Base-by-base conservation (phyloP, 37 sponge, comb jelly and placozoan genomes). In the Hexactinellida sp. region DNA sequence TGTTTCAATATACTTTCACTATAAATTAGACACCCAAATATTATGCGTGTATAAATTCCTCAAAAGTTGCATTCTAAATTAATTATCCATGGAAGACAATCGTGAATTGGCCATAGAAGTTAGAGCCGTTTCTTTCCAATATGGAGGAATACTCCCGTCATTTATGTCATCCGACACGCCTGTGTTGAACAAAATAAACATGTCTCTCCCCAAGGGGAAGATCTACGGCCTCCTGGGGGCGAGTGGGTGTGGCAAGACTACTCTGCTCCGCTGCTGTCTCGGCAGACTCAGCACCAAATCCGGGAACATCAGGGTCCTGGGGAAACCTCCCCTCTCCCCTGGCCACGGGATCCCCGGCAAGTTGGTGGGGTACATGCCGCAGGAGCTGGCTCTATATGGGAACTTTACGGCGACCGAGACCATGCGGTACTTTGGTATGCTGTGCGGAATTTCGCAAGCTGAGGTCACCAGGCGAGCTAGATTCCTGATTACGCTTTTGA, bases 191-290 rank as follows among this genome's bases (percentile, higher is more conserved):
- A 63, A 28, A 1, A 63, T 63, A 7, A 63, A 63, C 34, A 63
- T 63, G 76, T 63, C 28, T 63, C 76, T 63, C 76, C 76, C 76
- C 5, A 63, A 28, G 30, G 76, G 76, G 25, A 63, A 63, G 76
- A 94, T 92, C 52, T 94, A 92, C 84, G 94, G 91, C 30, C 88
- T 94, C 34, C 89, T 94, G 39, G 94, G 94, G 0, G 41, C 94
- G 30, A 94, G 94, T 87, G 94, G 94, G 0, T 94, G 94, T 84
- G 94, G 94, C 0, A 94, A 94, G 88, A 94, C 94, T 9, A 94
- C 94, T 21, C 91, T 94, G n/a, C 85, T 94, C 30, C 86, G 89
- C 36, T 94, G 94, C 85, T 87, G 90, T 36, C 88, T 94, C 34
- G 94, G 94, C 24, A 85, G 88, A 24, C 91, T 94, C n/a, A 85